Evolutionary conservation across 2,113 vertebrate genomes (phyloP).

Genomic region (Cnemophilus loriae): DNA sequence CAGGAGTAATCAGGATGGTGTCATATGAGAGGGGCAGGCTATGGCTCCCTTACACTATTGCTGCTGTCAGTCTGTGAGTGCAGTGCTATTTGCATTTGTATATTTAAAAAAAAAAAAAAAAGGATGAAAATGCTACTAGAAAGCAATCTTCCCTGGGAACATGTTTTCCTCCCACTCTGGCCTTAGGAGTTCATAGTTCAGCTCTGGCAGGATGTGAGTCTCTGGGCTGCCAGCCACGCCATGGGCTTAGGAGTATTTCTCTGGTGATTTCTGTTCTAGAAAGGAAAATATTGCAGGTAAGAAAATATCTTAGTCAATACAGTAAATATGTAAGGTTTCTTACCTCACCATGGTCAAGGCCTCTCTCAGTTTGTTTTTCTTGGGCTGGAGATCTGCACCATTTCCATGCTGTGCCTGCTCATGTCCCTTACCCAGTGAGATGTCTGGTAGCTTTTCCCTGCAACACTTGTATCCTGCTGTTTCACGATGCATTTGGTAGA

Average conservation of each 20-base stretch:
- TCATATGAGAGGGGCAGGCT: neutral
- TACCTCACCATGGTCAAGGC: neutral
- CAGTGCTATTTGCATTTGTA: neutral
- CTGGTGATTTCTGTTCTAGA: neutral
- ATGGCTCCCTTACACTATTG: neutral
- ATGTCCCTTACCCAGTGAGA: accelerated
- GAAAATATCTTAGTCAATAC: neutral
- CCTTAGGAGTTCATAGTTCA: neutral
- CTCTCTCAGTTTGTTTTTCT: neutral
- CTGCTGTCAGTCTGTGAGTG: neutral
- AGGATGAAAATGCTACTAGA: neutral
- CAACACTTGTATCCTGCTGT: neutral
- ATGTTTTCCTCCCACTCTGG: neutral
- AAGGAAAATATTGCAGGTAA: neutral
- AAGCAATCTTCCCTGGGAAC: neutral
- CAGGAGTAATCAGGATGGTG: neutral
- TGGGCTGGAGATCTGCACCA: neutral
- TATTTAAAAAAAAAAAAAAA: neutral
- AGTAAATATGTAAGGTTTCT: neutral
- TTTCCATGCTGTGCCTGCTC: neutral
- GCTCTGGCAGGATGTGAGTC: neutral
- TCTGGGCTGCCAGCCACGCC: neutral
- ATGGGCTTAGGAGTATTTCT: neutral
- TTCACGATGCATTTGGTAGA: neutral
- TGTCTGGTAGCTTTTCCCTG: neutral